Evolutionary conservation across 2,113 vertebrate species (phyloP).

Genomic region (Calcarius ornatus): DNA sequence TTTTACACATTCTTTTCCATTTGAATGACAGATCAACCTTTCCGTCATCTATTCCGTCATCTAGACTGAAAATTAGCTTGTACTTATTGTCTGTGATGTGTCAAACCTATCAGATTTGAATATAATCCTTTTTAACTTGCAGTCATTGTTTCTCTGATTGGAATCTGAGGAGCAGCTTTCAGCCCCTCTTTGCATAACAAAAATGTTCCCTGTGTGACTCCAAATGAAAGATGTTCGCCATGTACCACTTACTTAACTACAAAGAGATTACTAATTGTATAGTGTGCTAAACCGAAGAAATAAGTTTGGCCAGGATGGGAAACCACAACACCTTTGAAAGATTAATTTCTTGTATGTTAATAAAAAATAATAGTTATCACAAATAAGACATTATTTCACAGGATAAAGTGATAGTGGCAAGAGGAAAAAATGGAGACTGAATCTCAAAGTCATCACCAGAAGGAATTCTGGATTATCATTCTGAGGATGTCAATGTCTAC

Average conservation of each 20-base stretch:
- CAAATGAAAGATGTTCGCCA: neutral
- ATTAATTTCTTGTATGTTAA: neutral
- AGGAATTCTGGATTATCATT: neutral
- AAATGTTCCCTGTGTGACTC: neutral
- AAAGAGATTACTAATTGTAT: neutral
- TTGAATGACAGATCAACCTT: neutral
- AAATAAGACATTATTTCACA: neutral
- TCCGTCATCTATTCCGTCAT: neutral
- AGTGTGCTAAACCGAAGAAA: neutral
- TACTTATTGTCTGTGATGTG: neutral
- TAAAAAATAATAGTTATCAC: neutral
- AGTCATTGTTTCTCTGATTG: neutral
- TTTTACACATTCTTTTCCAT: neutral
- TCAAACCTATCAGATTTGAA: neutral
- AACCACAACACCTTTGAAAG: neutral
- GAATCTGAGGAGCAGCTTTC: neutral
- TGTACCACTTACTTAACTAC: neutral
- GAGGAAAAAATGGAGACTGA: neutral
- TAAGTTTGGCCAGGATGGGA: neutral
- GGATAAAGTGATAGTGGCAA: neutral
- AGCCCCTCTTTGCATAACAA: neutral
- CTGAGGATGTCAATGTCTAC: neutral
- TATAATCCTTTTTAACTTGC: neutral
- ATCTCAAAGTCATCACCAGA: neutral
- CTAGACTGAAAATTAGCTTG: neutral